A percentile compares a stretch with the other conserved stretches of the same genome.
Conservation (phyloP, 2,113 vertebrate genomes). For the Pseudorectes ferrugineus region DNA sequence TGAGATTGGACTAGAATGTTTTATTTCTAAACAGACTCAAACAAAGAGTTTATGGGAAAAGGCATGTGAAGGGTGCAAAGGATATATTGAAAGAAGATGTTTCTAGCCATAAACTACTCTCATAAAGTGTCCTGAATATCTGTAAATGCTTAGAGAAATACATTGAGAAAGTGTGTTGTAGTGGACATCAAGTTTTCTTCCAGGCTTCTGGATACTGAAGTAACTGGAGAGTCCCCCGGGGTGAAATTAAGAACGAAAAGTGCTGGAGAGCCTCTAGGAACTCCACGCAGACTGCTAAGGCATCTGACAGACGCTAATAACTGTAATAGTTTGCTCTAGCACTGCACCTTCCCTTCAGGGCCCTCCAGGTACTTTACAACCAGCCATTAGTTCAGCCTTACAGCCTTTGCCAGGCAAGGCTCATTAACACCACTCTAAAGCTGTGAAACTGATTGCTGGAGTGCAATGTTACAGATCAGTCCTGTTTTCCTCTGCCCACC, state of each 20-base stretch:
- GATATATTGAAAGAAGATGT: background rate
- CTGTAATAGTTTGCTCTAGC: background rate
- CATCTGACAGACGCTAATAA: constrained; percentile 5
- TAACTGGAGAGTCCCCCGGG: background rate
- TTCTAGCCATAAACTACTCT: background rate
- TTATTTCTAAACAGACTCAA: background rate
- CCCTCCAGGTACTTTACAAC: background rate
- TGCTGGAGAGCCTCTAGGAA: background rate
- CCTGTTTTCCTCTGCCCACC: background rate
- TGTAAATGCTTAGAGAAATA: background rate
- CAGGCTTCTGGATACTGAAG: background rate
- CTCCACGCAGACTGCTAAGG: background rate
- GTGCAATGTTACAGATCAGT: background rate
- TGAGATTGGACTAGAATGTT: background rate
- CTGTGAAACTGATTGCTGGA: background rate
- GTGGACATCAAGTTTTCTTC: background rate
- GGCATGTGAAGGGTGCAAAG: background rate
- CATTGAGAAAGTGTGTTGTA: background rate
- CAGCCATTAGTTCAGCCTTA: background rate
- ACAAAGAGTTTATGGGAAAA: background rate
- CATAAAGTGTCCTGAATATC: background rate
- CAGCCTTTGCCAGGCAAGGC: background rate
- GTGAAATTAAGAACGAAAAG: background rate
- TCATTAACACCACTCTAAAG: background rate
- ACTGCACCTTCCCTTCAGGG: background rate